Conservation (phyloP, 2,888 invertebrate species). For the Chrysodeixis includens region DNA sequence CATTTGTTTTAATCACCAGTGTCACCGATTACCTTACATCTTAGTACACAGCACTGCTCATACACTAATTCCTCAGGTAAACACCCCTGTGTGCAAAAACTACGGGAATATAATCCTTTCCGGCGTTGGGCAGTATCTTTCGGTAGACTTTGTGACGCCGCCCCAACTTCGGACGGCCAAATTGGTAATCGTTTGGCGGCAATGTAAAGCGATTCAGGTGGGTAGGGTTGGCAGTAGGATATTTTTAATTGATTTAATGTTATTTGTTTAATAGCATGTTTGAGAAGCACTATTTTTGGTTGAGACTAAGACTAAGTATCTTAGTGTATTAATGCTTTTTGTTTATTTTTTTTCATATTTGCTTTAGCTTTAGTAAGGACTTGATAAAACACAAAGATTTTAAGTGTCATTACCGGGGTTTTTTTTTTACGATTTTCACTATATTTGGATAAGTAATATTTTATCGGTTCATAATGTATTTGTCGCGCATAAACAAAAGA, state of each 20-base stretch:
- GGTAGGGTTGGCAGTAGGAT: constrained; percentile 70
- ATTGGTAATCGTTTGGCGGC: constrained; percentile 80
- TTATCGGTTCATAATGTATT: too few species aligned
- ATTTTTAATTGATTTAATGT: not conserved
- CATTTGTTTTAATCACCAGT: not conserved
- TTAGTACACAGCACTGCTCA: constrained; percentile 30
- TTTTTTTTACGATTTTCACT: too few species aligned
- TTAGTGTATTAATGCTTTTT: too few species aligned
- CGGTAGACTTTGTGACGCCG: constrained; percentile 86
- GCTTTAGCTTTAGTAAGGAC: too few species aligned
- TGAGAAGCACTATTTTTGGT: too few species aligned
- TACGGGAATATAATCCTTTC: constrained; percentile 81
- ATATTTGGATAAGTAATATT: too few species aligned
- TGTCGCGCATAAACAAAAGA: too few species aligned
- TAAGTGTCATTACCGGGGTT: too few species aligned
- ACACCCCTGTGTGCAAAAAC: constrained; percentile 79
- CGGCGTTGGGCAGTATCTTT: constrained; percentile 74
- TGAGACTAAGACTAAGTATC: too few species aligned
- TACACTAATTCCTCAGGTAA: constrained; percentile 71
- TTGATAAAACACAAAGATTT: too few species aligned
- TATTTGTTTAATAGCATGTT: not conserved
- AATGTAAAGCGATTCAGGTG: constrained; percentile 70
- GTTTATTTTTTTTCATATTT: too few species aligned
- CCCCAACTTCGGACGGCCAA: constrained; percentile 63
- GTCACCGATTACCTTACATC: constrained; percentile 11